A percentile compares a stretch with the other conserved stretches of the same genome.
Conservation (phyloP, 2,888 invertebrate species). For the Schizotus pectinicornis region DNA sequence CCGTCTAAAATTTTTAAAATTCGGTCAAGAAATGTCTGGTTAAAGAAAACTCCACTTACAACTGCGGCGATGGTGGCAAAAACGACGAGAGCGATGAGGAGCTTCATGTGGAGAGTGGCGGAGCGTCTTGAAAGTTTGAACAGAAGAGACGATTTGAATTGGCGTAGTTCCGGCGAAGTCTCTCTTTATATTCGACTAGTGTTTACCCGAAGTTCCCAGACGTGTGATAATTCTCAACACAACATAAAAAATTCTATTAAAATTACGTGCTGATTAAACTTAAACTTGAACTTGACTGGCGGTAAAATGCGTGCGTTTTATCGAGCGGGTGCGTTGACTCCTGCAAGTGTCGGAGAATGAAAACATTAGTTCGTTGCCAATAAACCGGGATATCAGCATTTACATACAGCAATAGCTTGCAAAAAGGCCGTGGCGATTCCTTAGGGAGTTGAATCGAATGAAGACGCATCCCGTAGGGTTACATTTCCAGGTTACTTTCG, state of each 20-base stretch:
- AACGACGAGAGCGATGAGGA: slow-evolving; percentile 3
- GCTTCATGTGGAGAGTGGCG: background rate
- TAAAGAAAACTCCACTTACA: slow-evolving; percentile 5
- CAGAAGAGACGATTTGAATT: slow-evolving; percentile 5
- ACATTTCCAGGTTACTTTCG: slow-evolving; percentile 45
- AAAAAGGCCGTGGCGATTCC: slow-evolving; percentile 39
- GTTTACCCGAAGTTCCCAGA: slow-evolving; percentile 14
- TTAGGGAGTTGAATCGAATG: slow-evolving; percentile 46
- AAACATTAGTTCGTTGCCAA: slow-evolving; percentile 21
- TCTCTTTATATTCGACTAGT: slow-evolving; percentile 11
- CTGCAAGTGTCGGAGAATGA: slow-evolving; percentile 8
- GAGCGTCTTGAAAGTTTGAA: slow-evolving; percentile 1
- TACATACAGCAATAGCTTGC: slow-evolving; percentile 42
- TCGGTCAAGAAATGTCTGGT: background rate
- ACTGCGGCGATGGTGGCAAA: background rate
- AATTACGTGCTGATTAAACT: slow-evolving; percentile 24
- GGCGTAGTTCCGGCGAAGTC: background rate
- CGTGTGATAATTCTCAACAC: slow-evolving; percentile 20
- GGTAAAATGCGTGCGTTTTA: slow-evolving; percentile 7
- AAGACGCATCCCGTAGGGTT: slow-evolving; percentile 45
- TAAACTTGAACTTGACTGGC: slow-evolving; percentile 18
- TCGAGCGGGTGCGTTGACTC: slow-evolving; percentile 11
- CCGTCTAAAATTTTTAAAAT: background rate
- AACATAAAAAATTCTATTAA: slow-evolving; percentile 22
- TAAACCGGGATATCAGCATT: slow-evolving; percentile 33